A percentile compares a stretch with the other conserved stretches of the same genome.
These are phyloP conservation scores for Nephrotoma guestfalica DNA, from an alignment of 2,888 invertebrate genomes.

Conservation along the genomic window DNA sequence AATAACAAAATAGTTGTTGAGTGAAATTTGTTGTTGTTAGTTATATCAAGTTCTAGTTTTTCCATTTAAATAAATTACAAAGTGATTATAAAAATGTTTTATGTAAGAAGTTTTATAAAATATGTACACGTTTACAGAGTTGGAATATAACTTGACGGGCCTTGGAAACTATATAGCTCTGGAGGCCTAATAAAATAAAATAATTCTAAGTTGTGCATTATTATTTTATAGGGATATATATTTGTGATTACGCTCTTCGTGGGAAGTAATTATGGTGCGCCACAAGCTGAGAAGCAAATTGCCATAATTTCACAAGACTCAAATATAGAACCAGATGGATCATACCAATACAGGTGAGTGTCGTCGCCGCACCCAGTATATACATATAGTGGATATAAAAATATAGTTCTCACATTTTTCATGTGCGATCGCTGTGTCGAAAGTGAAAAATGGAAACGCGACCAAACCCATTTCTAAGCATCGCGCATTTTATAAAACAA, in stretches of 20 bases:
- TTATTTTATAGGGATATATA: conserved; percentile 22
- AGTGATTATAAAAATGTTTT: background rate
- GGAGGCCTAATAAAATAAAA: background rate
- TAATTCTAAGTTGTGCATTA: conserved; percentile 4
- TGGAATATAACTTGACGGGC: no score
- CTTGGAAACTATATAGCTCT: background rate
- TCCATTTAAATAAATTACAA: background rate
- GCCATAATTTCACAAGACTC: conserved; percentile 56
- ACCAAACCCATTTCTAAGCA: background rate
- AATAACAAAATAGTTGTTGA: background rate
- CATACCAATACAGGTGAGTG: conserved; percentile 52
- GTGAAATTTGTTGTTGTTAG: background rate
- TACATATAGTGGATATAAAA: background rate
- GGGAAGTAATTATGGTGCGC: conserved; percentile 35
- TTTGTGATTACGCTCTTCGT: conserved; percentile 22
- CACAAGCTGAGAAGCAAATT: conserved; percentile 44
- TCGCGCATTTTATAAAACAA: background rate
- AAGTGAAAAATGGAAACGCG: background rate
- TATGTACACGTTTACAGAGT: no score
- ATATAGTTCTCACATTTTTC: background rate
- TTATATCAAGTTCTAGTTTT: background rate
- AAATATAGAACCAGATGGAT: conserved; percentile 55
- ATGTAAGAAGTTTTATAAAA: background rate
- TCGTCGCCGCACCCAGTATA: background rate
- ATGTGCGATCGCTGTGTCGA: background rate